Evolutionary conservation across 2,113 vertebrate species (phyloP).

Genomic region (Melanerpes formicivorus): DNA sequence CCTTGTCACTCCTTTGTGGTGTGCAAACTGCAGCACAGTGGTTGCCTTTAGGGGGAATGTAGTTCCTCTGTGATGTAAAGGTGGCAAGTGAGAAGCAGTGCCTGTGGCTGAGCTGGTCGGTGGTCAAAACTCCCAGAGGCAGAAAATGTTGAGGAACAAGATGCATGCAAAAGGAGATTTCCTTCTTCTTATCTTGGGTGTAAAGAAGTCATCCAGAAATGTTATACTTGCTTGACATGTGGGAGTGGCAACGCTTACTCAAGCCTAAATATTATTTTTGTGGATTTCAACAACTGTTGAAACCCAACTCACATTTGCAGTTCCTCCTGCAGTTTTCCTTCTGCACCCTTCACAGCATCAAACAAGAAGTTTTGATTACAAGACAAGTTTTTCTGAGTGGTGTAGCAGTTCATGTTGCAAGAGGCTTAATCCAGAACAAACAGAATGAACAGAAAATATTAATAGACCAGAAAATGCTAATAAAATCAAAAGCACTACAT

Average conservation of each 20-base stretch:
- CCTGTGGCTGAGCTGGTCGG: background rate
- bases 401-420: background rate
- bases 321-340: background rate
- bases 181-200: background rate
- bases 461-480: background rate
- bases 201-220: background rate
- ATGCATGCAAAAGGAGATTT: background rate
- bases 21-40: background rate
- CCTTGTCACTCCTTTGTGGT: accelerated
- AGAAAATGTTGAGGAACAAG: background rate
- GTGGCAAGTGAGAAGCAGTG: background rate
- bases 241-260: background rate
- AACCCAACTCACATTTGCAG: background rate
- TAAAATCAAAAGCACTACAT: background rate
- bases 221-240: background rate
- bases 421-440: background rate
- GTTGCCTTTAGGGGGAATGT: background rate
- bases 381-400: background rate
- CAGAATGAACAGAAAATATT: background rate
- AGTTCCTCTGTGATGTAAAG: background rate
- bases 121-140: no score
- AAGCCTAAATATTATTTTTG: background rate
- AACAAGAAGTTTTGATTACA: background rate
- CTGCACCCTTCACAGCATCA: background rate
- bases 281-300: background rate